Evolutionary conservation across 2,888 invertebrate species (phyloP), one percentile per base, ranked within the genome.

Genomic region (Megastigmus dorsalis): DNA sequence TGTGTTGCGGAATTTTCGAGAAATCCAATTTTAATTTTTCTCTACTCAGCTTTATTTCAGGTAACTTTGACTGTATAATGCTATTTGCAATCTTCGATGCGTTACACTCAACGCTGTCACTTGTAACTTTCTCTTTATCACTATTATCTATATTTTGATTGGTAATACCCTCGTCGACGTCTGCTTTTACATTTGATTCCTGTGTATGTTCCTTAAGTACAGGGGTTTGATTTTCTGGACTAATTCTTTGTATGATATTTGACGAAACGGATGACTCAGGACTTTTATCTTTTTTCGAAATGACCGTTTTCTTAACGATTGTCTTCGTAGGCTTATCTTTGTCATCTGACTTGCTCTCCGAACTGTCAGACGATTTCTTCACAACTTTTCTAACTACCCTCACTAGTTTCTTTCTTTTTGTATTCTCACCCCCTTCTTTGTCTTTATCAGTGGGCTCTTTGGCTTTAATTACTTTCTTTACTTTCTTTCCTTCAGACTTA

Each of bases 1-100:
- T 80, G 67, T 86, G 85, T 55, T 86, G 86, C 0, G 87, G 87
- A 59, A 87, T 86, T 67, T 85, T 86, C 0, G 87, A 84, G 0
- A 87, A 74, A 62, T 87, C 87, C 7, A 87, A 77, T 73, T 85
- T 87, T 55, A 87, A 74, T 62, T 81, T 84, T 6, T 79, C 80
- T 52, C 85, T 77, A 60, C 76, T 84, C 1, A 81, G 75, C 43
- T 81, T 82, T 6, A 60, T 50, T 18, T 74, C 72, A 0, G 26
- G 3, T 9, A n/a, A 10, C 23, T 55, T 55, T 5, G 57, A 6
- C 6, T n/a, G 41, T 2, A 18, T 28, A 18, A 38, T 10, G 10
- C 26, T 38, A 3, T 57, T 55, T 3, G 6, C 26, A 15, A 45
- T 20, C 50, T 57, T 65, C 18, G 41, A 38, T 13, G 3, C 5